Evolutionary conservation across 2,113 vertebrate species (phyloP).

Genomic region (Pteruthius melanotis): DNA sequence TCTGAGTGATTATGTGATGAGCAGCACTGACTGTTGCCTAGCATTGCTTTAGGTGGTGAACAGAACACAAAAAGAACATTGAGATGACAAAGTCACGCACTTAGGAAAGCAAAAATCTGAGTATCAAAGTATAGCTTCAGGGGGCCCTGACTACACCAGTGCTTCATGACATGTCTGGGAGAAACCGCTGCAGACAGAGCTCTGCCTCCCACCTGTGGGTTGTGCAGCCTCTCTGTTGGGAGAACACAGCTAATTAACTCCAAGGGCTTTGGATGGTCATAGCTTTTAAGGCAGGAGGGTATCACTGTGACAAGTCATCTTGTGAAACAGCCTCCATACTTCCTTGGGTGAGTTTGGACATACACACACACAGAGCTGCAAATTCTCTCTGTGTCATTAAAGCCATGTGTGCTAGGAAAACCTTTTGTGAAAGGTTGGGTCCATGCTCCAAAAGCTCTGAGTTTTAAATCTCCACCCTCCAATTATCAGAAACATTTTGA

Average conservation of each 20-base stretch:
- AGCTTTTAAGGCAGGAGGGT: background rate
- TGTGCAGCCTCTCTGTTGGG: background rate
- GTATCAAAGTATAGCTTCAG: background rate
- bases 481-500: background rate
- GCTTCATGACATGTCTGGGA: background rate
- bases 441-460: background rate
- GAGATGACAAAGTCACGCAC: background rate
- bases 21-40: background rate
- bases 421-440: background rate
- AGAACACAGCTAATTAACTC: background rate
- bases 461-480: background rate
- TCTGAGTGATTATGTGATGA: background rate
- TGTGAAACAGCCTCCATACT: background rate
- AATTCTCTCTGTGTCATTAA: background rate
- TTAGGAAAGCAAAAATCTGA: background rate
- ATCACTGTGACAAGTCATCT: background rate
- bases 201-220: fast-evolving
- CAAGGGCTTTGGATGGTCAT: background rate
- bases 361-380: background rate
- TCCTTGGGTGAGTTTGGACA: background rate
- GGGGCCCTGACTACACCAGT: background rate
- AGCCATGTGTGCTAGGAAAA: fast-evolving
- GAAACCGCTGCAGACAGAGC: background rate
- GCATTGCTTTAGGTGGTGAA: background rate
- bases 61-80: background rate